phyloP scores from a whole-genome alignment of 35 echinoderm and acorn worm species.

The Ophioderma brevispina region DNA sequence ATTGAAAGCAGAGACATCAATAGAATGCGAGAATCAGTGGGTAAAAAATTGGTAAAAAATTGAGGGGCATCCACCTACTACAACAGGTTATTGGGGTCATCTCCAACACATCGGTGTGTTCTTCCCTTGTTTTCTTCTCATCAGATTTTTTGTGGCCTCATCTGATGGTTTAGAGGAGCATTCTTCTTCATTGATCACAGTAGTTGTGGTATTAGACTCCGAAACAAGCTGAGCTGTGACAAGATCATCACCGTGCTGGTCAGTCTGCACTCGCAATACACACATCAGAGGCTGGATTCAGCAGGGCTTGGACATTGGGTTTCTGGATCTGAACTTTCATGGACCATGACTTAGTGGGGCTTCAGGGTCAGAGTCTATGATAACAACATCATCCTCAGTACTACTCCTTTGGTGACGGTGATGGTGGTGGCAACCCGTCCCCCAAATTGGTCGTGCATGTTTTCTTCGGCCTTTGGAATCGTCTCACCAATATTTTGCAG shows the following conservation, averaged over 20 bases:
- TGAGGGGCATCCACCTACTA: too few relatives aligned
- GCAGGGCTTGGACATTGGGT: too few relatives aligned
- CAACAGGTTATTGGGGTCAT: too few relatives aligned
- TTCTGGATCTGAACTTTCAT: not conserved
- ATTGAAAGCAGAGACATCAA: too few relatives aligned
- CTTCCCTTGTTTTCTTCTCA: too few relatives aligned
- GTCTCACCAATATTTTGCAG: not conserved
- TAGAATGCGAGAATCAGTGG: too few relatives aligned
- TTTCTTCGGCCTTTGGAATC: too few relatives aligned
- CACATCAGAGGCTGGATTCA: not conserved
- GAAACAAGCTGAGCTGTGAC: not conserved
- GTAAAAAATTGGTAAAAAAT: too few relatives aligned
- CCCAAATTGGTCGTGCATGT: not conserved
- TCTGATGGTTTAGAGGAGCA: not conserved
- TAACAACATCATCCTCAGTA: not conserved
- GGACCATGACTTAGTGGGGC: not conserved
- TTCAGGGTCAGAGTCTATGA: not conserved
- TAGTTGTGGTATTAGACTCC: not conserved
- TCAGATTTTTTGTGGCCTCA: not conserved
- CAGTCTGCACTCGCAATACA: not conserved
- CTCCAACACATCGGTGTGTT: too few relatives aligned
- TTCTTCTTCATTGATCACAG: not conserved
- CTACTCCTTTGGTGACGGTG: not conserved
- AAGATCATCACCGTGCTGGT: not conserved
- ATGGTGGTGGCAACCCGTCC: not conserved